These are phyloP conservation scores for Liodrosophila aerea DNA, from an alignment of 2,888 invertebrate genomes.

Conservation along the genomic window DNA sequence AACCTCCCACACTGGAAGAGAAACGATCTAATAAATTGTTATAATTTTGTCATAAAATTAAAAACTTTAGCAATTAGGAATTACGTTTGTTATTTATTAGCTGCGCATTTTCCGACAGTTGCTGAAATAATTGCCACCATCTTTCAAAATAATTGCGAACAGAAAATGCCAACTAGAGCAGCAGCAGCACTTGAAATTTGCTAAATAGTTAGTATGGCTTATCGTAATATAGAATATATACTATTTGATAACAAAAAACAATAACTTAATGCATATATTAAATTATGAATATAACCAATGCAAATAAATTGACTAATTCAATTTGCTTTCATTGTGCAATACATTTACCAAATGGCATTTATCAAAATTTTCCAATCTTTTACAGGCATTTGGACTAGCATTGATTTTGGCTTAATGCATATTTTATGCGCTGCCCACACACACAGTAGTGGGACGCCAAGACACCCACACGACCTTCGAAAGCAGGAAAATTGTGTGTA, in stretches of 20 bases:
- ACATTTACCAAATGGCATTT: conserved; percentile 59
- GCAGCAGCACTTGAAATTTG: too few relatives aligned
- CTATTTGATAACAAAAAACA: too few relatives aligned
- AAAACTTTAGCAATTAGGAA: conserved; percentile 69
- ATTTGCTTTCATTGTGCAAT: conserved; percentile 55
- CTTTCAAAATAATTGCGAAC: conserved; percentile 25
- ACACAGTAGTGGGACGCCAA: not conserved
- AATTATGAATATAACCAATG: too few relatives aligned
- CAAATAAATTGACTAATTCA: conserved; percentile 55
- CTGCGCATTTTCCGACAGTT: conserved; percentile 29
- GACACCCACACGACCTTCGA: conserved; percentile 65
- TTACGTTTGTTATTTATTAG: conserved; percentile 60
- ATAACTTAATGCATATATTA: too few relatives aligned
- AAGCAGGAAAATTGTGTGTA: conserved; percentile 39
- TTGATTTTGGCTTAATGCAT: conserved; percentile 62
- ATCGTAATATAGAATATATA: too few relatives aligned
- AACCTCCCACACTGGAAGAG: not conserved
- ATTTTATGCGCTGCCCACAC: conserved; percentile 40
- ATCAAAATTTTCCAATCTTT: conserved; percentile 59
- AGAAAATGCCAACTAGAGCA: conserved; percentile 1
- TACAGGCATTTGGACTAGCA: conserved; percentile 31
- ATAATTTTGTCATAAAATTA: conserved; percentile 66
- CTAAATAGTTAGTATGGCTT: not conserved
- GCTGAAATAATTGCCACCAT: conserved; percentile 43
- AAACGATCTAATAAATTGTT: conserved; percentile 53